phyloP scores from a whole-genome alignment of 2,113 vertebrate genomes.

The Tympanuchus pallidicinctus region DNA sequence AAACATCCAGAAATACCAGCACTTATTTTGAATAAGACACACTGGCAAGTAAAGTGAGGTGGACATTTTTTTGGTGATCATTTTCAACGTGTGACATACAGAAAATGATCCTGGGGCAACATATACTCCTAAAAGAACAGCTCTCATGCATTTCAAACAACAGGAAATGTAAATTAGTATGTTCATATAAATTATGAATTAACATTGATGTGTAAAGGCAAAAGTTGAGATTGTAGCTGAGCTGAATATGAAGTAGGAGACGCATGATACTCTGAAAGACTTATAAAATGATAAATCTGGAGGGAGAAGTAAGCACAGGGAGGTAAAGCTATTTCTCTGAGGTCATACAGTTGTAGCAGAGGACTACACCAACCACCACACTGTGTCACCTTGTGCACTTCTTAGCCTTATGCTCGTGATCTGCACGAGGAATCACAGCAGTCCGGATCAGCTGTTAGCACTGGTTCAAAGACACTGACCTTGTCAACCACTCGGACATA shows the following conservation, averaged over 20 bases:
- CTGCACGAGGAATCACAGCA: not conserved
- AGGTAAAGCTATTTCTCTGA: not conserved
- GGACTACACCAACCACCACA: not conserved
- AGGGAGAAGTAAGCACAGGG: not conserved
- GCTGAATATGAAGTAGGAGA: not conserved
- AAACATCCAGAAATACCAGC: slow-evolving; percentile 28
- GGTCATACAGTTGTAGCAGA: not conserved
- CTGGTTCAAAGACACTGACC: slow-evolving; percentile 78
- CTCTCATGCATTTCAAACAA: not conserved
- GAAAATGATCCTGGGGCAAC: slow-evolving; percentile 12
- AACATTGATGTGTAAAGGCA: not conserved
- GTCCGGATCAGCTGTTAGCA: not conserved
- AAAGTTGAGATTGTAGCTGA: not conserved
- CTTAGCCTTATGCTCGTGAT: not conserved
- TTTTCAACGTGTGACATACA: not conserved
- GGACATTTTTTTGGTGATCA: not conserved
- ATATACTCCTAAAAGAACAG: not conserved
- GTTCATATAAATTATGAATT: not conserved
- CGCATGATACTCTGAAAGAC: not conserved
- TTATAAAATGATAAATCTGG: not conserved
- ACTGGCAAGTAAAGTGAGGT: not conserved
- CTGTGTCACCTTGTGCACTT: fast-evolving
- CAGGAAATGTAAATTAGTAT: not conserved
- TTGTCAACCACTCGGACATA: slow-evolving; percentile 94
- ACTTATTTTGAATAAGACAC: not conserved